Percentiles rank a stretch among this genome's conserved stretches.
phyloP scores from a whole-genome alignment of 2,113 vertebrate species.

The Patagioenas fasciata region DNA sequence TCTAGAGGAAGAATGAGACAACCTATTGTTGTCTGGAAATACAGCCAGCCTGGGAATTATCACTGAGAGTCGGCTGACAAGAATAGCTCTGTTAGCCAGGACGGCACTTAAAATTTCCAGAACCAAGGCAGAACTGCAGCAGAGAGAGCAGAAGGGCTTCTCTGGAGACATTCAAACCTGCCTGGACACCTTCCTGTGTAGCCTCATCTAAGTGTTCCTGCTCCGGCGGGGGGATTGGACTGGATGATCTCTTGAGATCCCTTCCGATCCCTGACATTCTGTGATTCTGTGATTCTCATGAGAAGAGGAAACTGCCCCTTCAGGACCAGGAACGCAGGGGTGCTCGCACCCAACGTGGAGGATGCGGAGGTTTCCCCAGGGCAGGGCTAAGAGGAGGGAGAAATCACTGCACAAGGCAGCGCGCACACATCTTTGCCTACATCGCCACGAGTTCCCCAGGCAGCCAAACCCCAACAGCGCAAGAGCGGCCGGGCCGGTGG shows the following conservation, averaged over 20 bases:
- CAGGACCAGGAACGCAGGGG: background rate
- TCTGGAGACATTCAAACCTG: no score
- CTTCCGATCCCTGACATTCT: no score
- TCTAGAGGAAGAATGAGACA: background rate
- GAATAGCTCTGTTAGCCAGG: background rate
- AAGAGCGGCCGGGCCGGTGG: background rate
- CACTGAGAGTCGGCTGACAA: background rate
- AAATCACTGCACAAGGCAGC: accelerated
- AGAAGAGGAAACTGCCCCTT: no score
- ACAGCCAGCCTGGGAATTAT: background rate
- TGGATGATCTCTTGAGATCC: no score
- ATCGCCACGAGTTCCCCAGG: no score
- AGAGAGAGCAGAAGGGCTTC: background rate
- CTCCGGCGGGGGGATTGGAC: no score
- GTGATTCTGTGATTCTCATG: no score
- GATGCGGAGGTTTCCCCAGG: background rate
- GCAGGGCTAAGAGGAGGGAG: accelerated
- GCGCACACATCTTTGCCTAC: accelerated
- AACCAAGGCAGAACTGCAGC: background rate
- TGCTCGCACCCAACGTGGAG: background rate
- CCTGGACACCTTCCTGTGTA: no score
- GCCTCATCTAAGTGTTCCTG: no score
- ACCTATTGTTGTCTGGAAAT: background rate
- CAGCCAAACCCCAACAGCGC: background rate
- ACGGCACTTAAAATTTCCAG: background rate